A percentile compares a stretch with the other conserved stretches of the same genome.
Conservation (phyloP, 2,888 invertebrate species). For the Conus canariensis region DNA sequence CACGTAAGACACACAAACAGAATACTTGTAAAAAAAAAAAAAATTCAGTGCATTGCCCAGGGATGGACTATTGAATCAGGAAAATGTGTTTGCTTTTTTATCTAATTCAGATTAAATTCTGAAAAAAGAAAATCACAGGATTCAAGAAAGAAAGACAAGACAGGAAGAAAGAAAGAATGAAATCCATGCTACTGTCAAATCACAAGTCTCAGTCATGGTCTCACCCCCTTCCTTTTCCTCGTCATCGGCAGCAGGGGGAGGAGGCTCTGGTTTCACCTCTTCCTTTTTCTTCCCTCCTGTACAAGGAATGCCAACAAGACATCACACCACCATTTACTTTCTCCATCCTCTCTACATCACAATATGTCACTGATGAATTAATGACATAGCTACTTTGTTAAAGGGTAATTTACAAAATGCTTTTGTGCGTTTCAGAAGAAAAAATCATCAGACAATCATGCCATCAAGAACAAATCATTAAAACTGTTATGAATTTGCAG, state of each 20-base stretch:
- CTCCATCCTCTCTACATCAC: neutral
- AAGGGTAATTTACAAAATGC: too few relatives aligned
- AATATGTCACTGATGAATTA: too few relatives aligned
- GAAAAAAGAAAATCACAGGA: neutral
- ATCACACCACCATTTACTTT: neutral
- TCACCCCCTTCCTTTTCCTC: neutral
- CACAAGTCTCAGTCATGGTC: neutral
- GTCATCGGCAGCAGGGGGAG: neutral
- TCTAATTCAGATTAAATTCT: neutral
- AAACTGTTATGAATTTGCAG: neutral
- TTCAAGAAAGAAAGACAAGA: too few relatives aligned
- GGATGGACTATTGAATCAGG: too few relatives aligned
- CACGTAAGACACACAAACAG: too few relatives aligned
- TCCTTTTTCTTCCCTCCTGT: neutral
- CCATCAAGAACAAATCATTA: neutral
- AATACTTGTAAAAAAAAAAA: too few relatives aligned
- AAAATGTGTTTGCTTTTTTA: too few relatives aligned
- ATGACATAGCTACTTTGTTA: too few relatives aligned
- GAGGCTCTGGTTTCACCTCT: slow-evolving; percentile 11
- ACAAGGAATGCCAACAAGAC: neutral
- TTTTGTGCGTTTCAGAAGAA: too few relatives aligned
- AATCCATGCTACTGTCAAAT: too few relatives aligned
- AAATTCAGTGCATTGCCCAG: too few relatives aligned
- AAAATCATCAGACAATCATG: too few relatives aligned
- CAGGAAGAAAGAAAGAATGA: neutral